Percentiles rank a stretch among this genome's conserved stretches.
Evolutionary conservation across 2,888 invertebrate species (phyloP).

Genomic region (Micoletzkya japonica): DNA sequence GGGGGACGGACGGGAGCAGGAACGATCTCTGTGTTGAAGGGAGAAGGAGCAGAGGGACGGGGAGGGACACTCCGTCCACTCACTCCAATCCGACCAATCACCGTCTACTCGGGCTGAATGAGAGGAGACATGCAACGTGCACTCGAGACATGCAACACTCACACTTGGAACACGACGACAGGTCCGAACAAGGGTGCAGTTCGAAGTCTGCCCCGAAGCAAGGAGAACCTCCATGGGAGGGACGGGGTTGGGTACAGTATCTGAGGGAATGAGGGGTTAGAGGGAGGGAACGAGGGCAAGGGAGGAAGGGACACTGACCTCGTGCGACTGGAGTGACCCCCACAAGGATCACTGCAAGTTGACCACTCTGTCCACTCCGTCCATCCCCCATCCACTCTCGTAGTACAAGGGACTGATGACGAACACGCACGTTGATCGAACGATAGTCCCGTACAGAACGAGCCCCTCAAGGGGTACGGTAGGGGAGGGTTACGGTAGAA

Average conservation of each 20-base stretch:
- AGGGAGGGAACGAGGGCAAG: constrained; percentile 2
- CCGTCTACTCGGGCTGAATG: constrained; percentile 37
- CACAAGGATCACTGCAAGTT: constrained; percentile 57
- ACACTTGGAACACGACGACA: constrained; percentile 47
- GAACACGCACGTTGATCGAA: constrained; percentile 61
- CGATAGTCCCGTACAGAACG: constrained; percentile 63
- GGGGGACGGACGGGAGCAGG: constrained; percentile 47
- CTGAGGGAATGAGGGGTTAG: constrained; percentile 32
- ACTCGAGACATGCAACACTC: constrained; percentile 31
- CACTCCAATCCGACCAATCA: constrained; percentile 55
- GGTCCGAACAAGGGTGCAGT: constrained; percentile 53
- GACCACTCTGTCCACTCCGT: constrained; percentile 58
- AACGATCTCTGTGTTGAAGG: constrained; percentile 48
- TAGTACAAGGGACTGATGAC: constrained; percentile 1
- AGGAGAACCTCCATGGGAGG: constrained; percentile 55
- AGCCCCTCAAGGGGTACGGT: constrained; percentile 41
- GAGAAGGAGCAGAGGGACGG: constrained; percentile 51
- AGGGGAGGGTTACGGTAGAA: background rate
- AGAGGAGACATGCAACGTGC: constrained; percentile 23
- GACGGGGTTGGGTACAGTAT: constrained; percentile 59
- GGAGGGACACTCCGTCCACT: constrained; percentile 58
- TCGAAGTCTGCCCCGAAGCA: constrained; percentile 63
- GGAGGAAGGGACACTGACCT: constrained; percentile 38
- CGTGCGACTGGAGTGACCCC: constrained; percentile 59
- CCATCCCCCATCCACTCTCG: constrained; percentile 55